These are phyloP conservation scores for Eudasyphora cyanicolor DNA, from an alignment of 2,888 invertebrate species.

Conservation along the genomic window DNA sequence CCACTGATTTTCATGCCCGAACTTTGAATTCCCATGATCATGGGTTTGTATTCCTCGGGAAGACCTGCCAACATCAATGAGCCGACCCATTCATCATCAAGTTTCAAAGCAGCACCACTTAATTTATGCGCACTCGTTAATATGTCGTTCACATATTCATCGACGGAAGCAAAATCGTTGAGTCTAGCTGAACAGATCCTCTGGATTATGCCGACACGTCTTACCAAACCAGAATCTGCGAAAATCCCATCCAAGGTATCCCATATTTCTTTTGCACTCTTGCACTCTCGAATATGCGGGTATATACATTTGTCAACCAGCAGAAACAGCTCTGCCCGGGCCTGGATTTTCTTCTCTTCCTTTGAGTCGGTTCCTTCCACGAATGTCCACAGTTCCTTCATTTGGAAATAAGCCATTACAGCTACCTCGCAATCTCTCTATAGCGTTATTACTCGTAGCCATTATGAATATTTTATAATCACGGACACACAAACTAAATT, in stretches of 20 bases:
- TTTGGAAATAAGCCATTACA: neutral
- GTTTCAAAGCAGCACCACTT: neutral
- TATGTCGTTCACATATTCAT: neutral
- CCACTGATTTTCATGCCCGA: conserved; percentile 31
- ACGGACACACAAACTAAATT: no score
- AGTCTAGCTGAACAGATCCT: neutral
- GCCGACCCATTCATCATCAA: conserved; percentile 51
- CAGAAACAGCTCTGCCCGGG: neutral
- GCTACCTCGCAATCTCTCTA: neutral
- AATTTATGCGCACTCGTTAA: neutral
- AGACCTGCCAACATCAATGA: conserved; percentile 48
- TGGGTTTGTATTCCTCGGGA: conserved; percentile 35
- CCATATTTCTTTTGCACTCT: conserved; percentile 24
- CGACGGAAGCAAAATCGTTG: neutral
- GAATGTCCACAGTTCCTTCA: neutral
- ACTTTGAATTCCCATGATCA: conserved; percentile 36
- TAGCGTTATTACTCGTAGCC: no score
- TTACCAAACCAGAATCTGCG: conserved; percentile 19
- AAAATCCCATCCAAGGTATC: neutral
- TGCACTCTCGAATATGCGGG: conserved; percentile 25
- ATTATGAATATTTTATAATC: no score
- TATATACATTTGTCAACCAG: neutral
- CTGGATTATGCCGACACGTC: neutral
- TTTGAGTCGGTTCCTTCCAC: neutral
- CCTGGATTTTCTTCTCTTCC: neutral